Evolutionary conservation across 2,888 invertebrate species (phyloP), one percentile per base, ranked within the genome.

Genomic region (Choreutis nemorana): DNA sequence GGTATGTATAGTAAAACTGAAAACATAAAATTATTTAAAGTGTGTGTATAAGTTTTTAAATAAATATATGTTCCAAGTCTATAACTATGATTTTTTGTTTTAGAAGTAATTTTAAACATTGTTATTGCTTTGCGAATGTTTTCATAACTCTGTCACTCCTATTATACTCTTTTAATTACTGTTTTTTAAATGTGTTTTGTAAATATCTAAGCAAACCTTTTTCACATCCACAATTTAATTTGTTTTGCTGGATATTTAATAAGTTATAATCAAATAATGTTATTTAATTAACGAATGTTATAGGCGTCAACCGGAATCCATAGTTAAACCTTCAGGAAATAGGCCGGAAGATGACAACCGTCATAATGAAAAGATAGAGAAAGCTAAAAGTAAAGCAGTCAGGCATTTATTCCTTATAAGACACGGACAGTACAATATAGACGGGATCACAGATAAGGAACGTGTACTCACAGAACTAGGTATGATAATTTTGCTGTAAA

Each of bases 351-450:
- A 87, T 33, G 83, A 90, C 22, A 89, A 91, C 51, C 78, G 82
- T 29, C 82, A 81, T 34, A 89, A 90, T 54, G 83, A 85, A 43
- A 81, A 85, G 34, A 44, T 86, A 14, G 87, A 89, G 42, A 83
- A 84, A 32, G 65, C 77, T 1, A 85, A 81, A 42, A 71, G 82
- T 23, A 83, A 73, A 52, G 87, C 87, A 0, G 81, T 83, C 0
- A 71, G 97, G n/a, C 93, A 97, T 59, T 64, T 98, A 29, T 83
- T 98, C 42, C 79, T 98, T 9, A 89, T 98, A 34, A 82, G 98
- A 22, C 98, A 99, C 64, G 99, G 98, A 0, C 97, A 98, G 62
- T 99, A 98, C 57, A 83, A 94, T 48, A 66, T 88, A 22, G 77
- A 83, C 6, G 94, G 91, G 1, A 63, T 68, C 15, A 82, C 73